These are phyloP conservation scores for Lagodon rhomboides DNA, from an alignment of 2,797 vertebrate genomes.

Conservation along the genomic window DNA sequence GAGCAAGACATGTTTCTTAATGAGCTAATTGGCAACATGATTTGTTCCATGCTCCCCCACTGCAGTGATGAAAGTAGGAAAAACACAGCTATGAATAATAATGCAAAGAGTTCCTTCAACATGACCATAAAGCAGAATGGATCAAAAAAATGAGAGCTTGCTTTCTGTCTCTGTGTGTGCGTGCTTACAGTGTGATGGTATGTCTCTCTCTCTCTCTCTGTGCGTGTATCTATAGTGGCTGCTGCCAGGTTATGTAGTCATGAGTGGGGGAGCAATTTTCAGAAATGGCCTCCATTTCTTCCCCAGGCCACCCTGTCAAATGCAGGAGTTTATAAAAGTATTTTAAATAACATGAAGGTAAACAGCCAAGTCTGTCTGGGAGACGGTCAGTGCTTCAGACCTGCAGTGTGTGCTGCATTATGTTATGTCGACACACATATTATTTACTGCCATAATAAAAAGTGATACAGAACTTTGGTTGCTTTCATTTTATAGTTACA, in stretches of 20 bases:
- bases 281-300: constrained; percentile 18
- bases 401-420: neutral
- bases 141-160: neutral
- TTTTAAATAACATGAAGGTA: neutral
- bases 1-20: constrained; percentile 1
- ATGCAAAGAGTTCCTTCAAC: constrained; percentile 12
- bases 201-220: too few relatives aligned
- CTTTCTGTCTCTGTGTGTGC: neutral
- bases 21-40: constrained; percentile 8
- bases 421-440: neutral
- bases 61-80: constrained; percentile 1
- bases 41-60: constrained; percentile 5
- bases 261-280: neutral
- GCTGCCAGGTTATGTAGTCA: neutral
- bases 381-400: neutral
- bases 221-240: neutral
- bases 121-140: constrained; percentile 1
- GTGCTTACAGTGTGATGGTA: too few relatives aligned
- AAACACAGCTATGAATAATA: constrained; percentile 21
- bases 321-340: neutral
- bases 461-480: neutral
- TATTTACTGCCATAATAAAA: constrained; percentile 7
- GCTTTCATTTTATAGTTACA: neutral
- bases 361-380: constrained; percentile 10
- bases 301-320: neutral